Percentiles rank a stretch among this genome's conserved stretches.
Evolutionary conservation across 2,797 vertebrate species (phyloP).

Genomic region (Hoplostethus mediterraneus): DNA sequence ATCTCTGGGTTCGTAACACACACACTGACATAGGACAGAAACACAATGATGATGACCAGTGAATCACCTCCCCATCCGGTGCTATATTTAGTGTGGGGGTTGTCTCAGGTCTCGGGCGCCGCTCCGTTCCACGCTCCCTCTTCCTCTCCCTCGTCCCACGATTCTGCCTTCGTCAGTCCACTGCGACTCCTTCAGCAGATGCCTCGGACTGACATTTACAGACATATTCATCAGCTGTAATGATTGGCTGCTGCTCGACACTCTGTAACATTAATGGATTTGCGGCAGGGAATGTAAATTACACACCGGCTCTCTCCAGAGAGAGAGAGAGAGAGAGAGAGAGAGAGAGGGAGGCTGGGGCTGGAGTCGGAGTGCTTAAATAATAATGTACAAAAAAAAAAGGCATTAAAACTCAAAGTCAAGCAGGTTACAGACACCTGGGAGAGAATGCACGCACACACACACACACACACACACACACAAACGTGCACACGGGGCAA

Average conservation of each 20-base stretch:
- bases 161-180: slow-evolving; percentile 20
- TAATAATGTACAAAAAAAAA: slow-evolving; percentile 19
- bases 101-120: neutral
- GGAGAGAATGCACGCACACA: slow-evolving; percentile 13
- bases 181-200: slow-evolving; percentile 17
- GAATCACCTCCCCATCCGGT: slow-evolving; percentile 75
- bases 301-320: slow-evolving; percentile 9
- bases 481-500: neutral
- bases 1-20: slow-evolving; percentile 64
- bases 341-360: neutral
- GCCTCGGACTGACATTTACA: neutral
- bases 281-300: slow-evolving; percentile 13
- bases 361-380: slow-evolving; percentile 19
- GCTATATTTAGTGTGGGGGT: slow-evolving; percentile 45
- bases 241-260: slow-evolving; percentile 4
- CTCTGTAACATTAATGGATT: slow-evolving; percentile 19
- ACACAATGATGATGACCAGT: slow-evolving; percentile 3
- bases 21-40: slow-evolving; percentile 11
- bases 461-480: neutral
- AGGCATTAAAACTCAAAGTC: slow-evolving; percentile 49
- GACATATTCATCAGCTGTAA: slow-evolving; percentile 20
- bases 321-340: neutral
- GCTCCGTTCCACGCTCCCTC: neutral
- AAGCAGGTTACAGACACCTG: slow-evolving; percentile 29
- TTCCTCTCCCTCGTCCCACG: neutral